Conservation (phyloP, 2,113 vertebrate genomes). For the Corythornis vintsioides region DNA sequence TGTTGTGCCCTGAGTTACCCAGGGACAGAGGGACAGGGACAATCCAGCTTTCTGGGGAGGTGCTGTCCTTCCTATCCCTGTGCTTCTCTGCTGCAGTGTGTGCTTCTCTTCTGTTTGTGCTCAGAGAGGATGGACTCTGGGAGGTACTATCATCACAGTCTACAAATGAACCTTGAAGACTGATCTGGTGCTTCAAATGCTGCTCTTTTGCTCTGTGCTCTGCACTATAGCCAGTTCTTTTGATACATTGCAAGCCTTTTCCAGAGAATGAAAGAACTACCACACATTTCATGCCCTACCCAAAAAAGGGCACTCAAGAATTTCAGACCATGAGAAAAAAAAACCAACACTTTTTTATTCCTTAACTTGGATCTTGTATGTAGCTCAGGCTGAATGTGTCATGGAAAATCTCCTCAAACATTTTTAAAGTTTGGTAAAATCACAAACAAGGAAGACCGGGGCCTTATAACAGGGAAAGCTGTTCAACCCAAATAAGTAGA, state of each 20-base stretch:
- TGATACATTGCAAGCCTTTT: not conserved
- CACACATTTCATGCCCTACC: not conserved
- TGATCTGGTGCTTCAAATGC: not conserved
- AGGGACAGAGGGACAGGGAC: not conserved
- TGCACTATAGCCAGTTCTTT: not conserved
- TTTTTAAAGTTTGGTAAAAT: not conserved
- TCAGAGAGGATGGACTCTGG: not conserved
- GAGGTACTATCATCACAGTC: not conserved
- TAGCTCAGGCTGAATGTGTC: not conserved
- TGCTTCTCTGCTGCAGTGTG: not conserved
- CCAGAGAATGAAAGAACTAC: not conserved
- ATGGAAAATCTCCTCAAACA: not conserved
- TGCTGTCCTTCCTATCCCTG: not conserved
- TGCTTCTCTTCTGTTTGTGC: fast-evolving
- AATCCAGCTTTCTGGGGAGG: not conserved
- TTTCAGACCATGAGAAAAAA: not conserved
- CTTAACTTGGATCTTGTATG: not conserved
- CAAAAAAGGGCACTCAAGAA: not conserved
- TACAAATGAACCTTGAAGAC: not conserved
- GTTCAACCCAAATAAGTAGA: not conserved
- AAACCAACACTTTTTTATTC: not conserved
- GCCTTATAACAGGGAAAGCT: not conserved
- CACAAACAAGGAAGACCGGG: not conserved
- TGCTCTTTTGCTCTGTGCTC: not conserved
- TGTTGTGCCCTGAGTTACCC: not conserved